Evolutionary conservation across 2,113 vertebrate species (phyloP), one percentile per base, ranked within the genome.

Genomic region (Calyptomena viridis): DNA sequence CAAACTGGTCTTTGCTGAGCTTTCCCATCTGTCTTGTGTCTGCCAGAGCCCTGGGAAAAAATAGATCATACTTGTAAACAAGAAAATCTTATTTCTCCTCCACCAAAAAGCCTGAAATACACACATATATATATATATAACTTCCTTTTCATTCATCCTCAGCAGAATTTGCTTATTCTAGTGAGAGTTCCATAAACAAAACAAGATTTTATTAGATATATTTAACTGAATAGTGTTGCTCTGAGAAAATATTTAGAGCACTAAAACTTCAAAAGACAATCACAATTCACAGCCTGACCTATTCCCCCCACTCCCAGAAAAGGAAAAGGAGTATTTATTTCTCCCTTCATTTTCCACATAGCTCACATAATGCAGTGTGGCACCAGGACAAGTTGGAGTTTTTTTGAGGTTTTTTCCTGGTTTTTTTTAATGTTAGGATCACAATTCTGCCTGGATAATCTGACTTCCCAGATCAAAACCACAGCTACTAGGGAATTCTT

Each of bases 21-120:
- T 99, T 99, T 30, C 99, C 99, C 82, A 98, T 98, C 97, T 99
- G 99, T 63, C 99, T 98, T 2, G 99, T 99, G 94, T 99, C 99
- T 28, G 99, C 99, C 96, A 99, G 95, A 78, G 99, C 98, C 99
- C 99, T 99, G 96, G 81, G 31, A 40, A 56, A 91, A 94, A 88
- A 83, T 0, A 55, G 30, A 77, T 35, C 67, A 83, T 1, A 59
- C 23, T 76, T 21, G 90, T n/a, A 87, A 97, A 81, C 13, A 44
- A 27, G 50, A 49, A 86, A 94, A 90, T 73, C 12, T 69, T 52
- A 37, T 49, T 73, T 56, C 47, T 62, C 30, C 33, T 69, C 55
- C 30, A 56, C 7, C 22, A 87, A 60, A 74, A 83, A 80, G 27
- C 35, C 67, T n/a, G 35, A 90, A 73, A 78, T 47, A 55, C 10